Evolutionary conservation across 2,113 vertebrate genomes (phyloP).

Genomic region (Aspidoscelis tigris): DNA sequence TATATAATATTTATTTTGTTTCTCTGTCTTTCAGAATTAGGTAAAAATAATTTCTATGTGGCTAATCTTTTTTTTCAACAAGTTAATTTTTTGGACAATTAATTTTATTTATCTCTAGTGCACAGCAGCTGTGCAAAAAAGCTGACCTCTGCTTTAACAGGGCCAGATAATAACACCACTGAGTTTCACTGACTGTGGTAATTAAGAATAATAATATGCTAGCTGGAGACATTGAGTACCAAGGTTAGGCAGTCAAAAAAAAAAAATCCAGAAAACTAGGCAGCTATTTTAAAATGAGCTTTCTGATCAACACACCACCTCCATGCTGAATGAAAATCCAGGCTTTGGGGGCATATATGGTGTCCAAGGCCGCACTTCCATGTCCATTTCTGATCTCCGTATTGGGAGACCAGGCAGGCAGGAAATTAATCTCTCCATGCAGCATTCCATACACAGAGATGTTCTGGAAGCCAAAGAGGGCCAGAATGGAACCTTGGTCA

Average conservation of each 20-base stretch:
- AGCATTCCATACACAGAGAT: too few relatives aligned
- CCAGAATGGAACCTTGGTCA: too few relatives aligned
- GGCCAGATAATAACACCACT: neutral
- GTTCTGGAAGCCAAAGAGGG: too few relatives aligned
- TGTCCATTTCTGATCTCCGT: too few relatives aligned
- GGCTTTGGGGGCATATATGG: too few relatives aligned
- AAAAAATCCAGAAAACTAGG: neutral
- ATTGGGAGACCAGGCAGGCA: too few relatives aligned
- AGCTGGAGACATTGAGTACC: neutral
- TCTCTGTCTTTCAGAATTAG: too few relatives aligned
- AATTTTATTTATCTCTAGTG: constrained; percentile 6
- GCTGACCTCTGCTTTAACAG: constrained; percentile 19
- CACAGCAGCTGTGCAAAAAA: constrained; percentile 11
- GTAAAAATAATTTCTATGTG: neutral
- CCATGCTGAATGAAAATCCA: too few relatives aligned
- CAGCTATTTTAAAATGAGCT: constrained; percentile 23
- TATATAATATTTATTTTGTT: too few relatives aligned
- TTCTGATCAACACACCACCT: neutral
- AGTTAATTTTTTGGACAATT: neutral
- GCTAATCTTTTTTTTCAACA: neutral
- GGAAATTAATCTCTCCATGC: too few relatives aligned
- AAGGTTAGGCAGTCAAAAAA: constrained; percentile 14
- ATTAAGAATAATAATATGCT: constrained; percentile 38
- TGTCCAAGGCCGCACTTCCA: too few relatives aligned
- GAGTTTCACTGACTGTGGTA: neutral